These are phyloP conservation scores for Sesamia nonagrioides DNA, from an alignment of 1,140 invertebrate species.

Conservation along the genomic window DNA sequence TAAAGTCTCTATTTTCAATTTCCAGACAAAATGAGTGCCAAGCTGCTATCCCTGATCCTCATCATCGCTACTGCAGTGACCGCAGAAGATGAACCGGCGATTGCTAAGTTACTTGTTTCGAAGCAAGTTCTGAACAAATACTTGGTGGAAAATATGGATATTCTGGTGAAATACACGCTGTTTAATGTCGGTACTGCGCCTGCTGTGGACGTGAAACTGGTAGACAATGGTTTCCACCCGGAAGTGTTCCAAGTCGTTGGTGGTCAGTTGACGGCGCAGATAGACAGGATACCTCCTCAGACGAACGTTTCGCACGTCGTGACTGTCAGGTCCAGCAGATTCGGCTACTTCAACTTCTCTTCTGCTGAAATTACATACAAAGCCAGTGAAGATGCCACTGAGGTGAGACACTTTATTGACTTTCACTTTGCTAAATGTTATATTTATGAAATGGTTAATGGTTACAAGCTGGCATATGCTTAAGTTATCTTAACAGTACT, in stretches of 20 bases:
- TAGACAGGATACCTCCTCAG: constrained; percentile 96
- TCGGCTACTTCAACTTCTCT: constrained; percentile 99
- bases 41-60: constrained; percentile 76
- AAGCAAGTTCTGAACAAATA: constrained; percentile 99
- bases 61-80: constrained; percentile 79
- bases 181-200: constrained; percentile 95
- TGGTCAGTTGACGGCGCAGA: constrained; percentile 94
- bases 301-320: constrained; percentile 98
- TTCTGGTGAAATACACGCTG: constrained; percentile 96
- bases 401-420: constrained; percentile 81
- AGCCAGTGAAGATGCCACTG: constrained; percentile 92
- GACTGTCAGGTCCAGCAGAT: constrained; percentile 95
- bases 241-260: constrained; percentile 96
- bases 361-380: constrained; percentile 97
- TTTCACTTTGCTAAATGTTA: constrained; percentile 21
- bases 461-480: background rate
- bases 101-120: constrained; percentile 92
- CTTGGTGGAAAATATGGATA: constrained; percentile 99
- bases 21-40: constrained; percentile 81
- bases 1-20: constrained; percentile 59
- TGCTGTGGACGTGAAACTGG: constrained; percentile 95
- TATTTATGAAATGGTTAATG: background rate
- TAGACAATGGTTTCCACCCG: constrained; percentile 96
- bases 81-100: constrained; percentile 90
- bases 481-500: background rate